Conservation (phyloP, 2,797 vertebrate genomes). For the Prionace glauca region DNA sequence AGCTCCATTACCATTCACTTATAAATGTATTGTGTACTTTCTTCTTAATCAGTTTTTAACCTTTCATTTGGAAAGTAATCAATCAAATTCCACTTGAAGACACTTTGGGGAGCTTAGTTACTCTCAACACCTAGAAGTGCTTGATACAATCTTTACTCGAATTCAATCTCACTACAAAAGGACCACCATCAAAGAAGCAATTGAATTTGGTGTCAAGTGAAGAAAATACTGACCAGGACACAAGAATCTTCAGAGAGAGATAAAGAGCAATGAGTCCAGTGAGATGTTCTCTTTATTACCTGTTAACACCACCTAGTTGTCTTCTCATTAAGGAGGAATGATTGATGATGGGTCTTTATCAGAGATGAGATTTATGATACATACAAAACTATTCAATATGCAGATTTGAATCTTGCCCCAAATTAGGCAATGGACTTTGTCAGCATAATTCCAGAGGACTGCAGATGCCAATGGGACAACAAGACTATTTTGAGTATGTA, state of each 20-base stretch:
- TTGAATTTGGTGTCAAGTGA: not conserved
- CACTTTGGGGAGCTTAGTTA: not conserved
- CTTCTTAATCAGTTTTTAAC: constrained; percentile 18
- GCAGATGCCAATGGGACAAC: not conserved
- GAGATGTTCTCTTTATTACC: not conserved
- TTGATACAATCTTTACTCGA: not conserved
- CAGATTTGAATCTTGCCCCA: not conserved
- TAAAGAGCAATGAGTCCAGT: not conserved
- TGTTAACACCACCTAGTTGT: not conserved
- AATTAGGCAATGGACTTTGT: not conserved
- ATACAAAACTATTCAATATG: not conserved
- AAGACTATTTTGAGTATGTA: too few species aligned
- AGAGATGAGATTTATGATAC: not conserved
- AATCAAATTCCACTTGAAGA: not conserved
- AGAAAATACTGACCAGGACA: not conserved
- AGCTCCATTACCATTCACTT: constrained; percentile 21
- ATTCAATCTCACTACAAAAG: not conserved
- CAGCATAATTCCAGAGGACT: not conserved
- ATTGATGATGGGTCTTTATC: not conserved
- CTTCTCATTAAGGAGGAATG: not conserved
- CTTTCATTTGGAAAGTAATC: not conserved
- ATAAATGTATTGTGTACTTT: not conserved
- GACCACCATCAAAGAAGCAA: not conserved
- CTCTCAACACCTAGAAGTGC: not conserved
- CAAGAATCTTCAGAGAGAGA: not conserved